Percentiles rank a stretch among this genome's conserved stretches.
These are phyloP conservation scores for Morpho deidamia DNA, from an alignment of 2,888 invertebrate species.

Conservation along the genomic window DNA sequence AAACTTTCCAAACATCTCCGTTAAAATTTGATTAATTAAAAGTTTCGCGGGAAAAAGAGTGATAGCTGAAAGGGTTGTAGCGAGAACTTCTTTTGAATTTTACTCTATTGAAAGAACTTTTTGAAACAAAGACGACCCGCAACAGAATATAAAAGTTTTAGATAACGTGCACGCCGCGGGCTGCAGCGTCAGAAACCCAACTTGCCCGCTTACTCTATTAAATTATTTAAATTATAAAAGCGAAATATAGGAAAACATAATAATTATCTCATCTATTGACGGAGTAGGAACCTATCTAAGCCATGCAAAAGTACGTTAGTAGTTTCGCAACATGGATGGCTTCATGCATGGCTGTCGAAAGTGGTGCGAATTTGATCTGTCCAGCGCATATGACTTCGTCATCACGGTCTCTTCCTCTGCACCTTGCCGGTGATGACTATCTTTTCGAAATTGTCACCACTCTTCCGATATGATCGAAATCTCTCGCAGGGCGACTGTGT, in stretches of 20 bases:
- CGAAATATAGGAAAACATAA: not conserved
- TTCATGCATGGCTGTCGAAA: no score
- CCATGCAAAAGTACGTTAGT: no score
- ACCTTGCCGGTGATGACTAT: no score
- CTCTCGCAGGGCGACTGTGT: no score
- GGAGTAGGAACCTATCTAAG: no score
- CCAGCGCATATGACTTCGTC: no score
- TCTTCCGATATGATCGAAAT: no score
- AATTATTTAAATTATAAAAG: not conserved
- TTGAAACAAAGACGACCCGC: slow-evolving; percentile 72
- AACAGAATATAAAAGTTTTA: slow-evolving; percentile 75
- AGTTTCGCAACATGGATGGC: no score
- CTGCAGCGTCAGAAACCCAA: slow-evolving; percentile 18
- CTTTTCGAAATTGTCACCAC: no score
- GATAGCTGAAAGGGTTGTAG: slow-evolving; percentile 65
- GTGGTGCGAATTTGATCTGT: no score
- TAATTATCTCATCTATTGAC: not conserved
- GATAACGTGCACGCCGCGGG: slow-evolving; percentile 71
- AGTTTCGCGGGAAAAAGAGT: slow-evolving; percentile 63
- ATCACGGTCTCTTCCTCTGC: no score
- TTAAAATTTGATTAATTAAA: slow-evolving; percentile 73
- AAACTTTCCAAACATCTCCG: slow-evolving; percentile 21
- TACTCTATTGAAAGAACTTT: slow-evolving; percentile 68
- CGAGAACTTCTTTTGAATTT: slow-evolving; percentile 72
- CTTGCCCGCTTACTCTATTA: not conserved